Conservation (phyloP, 2,888 invertebrate species). For the Tetragnatha montana region DNA sequence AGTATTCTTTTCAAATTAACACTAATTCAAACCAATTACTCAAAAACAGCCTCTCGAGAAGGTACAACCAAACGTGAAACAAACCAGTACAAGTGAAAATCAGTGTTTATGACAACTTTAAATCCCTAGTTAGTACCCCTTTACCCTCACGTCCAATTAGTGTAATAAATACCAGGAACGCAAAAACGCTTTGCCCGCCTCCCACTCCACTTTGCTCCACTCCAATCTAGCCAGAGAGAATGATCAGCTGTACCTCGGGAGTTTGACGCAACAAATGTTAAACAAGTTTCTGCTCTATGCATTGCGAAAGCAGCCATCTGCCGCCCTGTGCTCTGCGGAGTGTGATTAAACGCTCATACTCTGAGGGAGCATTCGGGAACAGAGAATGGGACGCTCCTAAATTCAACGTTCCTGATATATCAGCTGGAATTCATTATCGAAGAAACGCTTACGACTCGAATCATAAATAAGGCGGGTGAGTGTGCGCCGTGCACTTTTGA, state of each 20-base stretch:
- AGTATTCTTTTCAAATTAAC: too few relatives aligned
- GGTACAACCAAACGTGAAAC: too few relatives aligned
- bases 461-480: background rate
- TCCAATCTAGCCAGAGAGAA: background rate
- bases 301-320: conserved; percentile 48
- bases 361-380: conserved; percentile 29
- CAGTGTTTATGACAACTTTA: too few relatives aligned
- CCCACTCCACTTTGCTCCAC: background rate
- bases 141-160: too few relatives aligned
- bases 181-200: background rate
- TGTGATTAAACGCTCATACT: conserved; percentile 47
- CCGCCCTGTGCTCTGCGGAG: conserved; percentile 31
- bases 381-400: conserved; percentile 11
- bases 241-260: conserved; percentile 23
- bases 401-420: conserved; percentile 17
- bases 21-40: too few relatives aligned
- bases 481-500: background rate
- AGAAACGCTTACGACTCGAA: background rate
- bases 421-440: conserved; percentile 27
- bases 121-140: too few relatives aligned
- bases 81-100: too few relatives aligned
- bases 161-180: background rate
- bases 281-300: conserved; percentile 37
- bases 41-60: too few relatives aligned
- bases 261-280: conserved; percentile 33